Percentiles rank a stretch among this genome's conserved stretches.
phyloP scores from a whole-genome alignment of 64 coral and sea anemone species.

The Actinia equina region DNA sequence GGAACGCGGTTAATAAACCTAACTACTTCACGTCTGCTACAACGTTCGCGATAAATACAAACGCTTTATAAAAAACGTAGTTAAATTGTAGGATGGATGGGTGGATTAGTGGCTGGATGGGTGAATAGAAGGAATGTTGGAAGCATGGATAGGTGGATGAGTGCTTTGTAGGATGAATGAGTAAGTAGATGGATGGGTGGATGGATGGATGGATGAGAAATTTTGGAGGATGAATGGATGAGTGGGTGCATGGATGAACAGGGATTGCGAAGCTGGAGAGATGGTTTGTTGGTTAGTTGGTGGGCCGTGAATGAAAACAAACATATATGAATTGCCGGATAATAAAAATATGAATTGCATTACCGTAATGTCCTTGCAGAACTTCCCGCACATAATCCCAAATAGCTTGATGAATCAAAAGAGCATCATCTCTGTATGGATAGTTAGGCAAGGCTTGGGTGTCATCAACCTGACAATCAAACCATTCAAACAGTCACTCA shows the following conservation, averaged over 20 bases:
- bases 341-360: background rate
- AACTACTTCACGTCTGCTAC: too few relatives aligned
- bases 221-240: background rate
- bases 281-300: background rate
- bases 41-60: too few relatives aligned
- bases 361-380: slow-evolving; percentile 77
- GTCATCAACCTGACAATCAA: slow-evolving; percentile 81
- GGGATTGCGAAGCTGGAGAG: background rate
- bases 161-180: background rate
- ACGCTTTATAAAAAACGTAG: too few relatives aligned
- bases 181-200: background rate
- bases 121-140: too few relatives aligned
- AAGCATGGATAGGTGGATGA: background rate
- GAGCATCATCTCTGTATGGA: slow-evolving; percentile 95
- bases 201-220: background rate
- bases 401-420: slow-evolving; percentile 71
- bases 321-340: too few relatives aligned
- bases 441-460: slow-evolving; percentile 81
- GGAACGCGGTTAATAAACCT: too few relatives aligned
- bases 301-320: too few relatives aligned
- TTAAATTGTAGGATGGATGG: too few relatives aligned
- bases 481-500: background rate
- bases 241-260: background rate
- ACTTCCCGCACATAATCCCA: slow-evolving; percentile 87
- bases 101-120: too few relatives aligned